Base-by-base conservation (phyloP, 1,140 invertebrate species). In the Brachionus koreanus region DNA sequence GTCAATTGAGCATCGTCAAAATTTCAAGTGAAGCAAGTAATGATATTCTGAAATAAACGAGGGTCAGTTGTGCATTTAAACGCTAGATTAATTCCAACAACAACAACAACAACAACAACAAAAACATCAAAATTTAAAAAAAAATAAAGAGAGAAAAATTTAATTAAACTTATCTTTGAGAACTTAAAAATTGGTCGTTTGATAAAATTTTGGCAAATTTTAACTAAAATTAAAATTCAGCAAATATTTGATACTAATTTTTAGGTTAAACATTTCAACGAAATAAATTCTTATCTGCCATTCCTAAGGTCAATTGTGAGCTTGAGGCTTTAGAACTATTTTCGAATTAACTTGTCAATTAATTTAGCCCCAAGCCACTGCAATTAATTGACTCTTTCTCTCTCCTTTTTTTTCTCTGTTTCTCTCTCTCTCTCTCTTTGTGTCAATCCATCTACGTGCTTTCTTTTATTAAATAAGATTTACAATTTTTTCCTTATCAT, bases 121-220 rank as follows among this genome's bases (percentile, higher is more conserved):
- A 42, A 1, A 13, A 42, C 1, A 42, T n/a, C n/a, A 42, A 42
- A 42, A 42, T 42, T 10, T 7, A 42, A 42, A 42, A 10, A 10
- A 42, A 42, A 42, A 42, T 42, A 42, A 1, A 42, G 12, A 10
- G 5, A 42, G n/a, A 13, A 57, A 57, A 57, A 57, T 57, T 9
- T 57, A 57, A 57, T 57, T 57, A 57, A 57, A 57, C n/a, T 57
- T 57, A 57, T 57, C 49, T 57, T 57, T 57, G 49, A 57, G 49
- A 57, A 57, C 49, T 19, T 57, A 57, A 57, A 57, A 57, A 57
- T 57, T 57, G 49, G 49, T 25, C 16, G 9, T 57, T 57, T 57
- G 49, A 57, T 57, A 57, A 57, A 57, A 57, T 7, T 29, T 57
- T 57, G 49, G 16, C 49, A 57, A 57, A 57, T 57, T 57, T 57